Evolutionary conservation across 2,797 vertebrate species (phyloP).

Genomic region (Chrysocyon brachyurus): DNA sequence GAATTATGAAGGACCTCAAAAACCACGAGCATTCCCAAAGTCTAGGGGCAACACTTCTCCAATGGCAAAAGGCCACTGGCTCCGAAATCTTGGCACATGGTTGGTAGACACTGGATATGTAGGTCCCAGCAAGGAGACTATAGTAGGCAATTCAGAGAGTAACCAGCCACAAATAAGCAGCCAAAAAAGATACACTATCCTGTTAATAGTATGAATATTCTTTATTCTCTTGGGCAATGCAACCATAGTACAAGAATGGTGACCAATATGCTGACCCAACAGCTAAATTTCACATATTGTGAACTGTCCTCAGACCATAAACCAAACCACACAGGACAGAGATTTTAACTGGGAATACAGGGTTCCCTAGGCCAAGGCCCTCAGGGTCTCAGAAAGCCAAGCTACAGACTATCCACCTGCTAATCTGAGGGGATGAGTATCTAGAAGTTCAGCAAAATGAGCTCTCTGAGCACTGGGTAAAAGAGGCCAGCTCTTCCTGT

Average conservation of each 20-base stretch:
- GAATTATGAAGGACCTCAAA: slow-evolving; percentile 26
- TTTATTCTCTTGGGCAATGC: background rate
- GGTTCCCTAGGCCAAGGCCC: background rate
- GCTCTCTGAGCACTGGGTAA: background rate
- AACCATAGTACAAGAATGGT: background rate
- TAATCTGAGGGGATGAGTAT: background rate
- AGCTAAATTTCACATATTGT: background rate
- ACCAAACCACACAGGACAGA: background rate
- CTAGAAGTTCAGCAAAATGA: background rate
- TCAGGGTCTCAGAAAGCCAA: background rate
- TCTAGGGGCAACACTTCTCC: background rate
- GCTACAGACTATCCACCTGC: background rate
- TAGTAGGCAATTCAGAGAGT: background rate
- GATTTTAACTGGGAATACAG: background rate
- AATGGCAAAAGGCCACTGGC: background rate
- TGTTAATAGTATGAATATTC: background rate
- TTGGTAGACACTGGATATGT: background rate
- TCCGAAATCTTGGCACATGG: background rate
- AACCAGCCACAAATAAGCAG: background rate
- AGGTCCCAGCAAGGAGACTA: background rate
- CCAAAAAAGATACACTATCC: background rate
- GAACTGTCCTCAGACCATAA: background rate
- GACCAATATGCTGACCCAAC: background rate
- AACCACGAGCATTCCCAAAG: background rate
- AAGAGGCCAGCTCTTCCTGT: background rate